These are phyloP conservation scores for Coelopa frigida DNA, from an alignment of 1,140 invertebrate species.

Conservation along the genomic window DNA sequence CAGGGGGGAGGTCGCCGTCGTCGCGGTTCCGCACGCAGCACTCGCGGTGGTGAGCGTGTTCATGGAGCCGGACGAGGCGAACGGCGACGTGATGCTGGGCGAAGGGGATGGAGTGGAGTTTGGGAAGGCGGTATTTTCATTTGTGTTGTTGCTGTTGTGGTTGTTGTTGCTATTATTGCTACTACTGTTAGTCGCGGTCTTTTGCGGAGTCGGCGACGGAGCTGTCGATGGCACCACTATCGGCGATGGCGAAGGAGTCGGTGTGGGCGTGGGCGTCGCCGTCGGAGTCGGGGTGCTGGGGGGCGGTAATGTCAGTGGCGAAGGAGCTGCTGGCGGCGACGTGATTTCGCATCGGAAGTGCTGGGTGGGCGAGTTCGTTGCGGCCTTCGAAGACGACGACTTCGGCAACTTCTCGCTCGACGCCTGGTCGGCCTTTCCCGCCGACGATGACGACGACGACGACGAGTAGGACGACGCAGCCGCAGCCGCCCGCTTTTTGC, in stretches of 20 bases:
- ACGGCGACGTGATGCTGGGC: too few relatives aligned
- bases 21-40: too few relatives aligned
- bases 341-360: constrained; percentile 13
- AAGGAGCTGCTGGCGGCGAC: constrained; percentile 12
- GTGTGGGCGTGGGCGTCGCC: not conserved
- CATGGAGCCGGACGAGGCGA: too few relatives aligned
- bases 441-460: not conserved
- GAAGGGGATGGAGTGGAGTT: not conserved
- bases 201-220: too few relatives aligned
- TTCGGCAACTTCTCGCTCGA: not conserved
- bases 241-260: constrained; percentile 20
- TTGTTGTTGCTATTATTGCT: constrained; percentile 8
- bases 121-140: too few relatives aligned
- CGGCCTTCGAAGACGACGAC: constrained; percentile 7
- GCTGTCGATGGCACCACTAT: constrained; percentile 25
- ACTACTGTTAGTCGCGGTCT: constrained; percentile 2
- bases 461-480: not conserved
- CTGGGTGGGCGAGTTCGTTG: constrained; percentile 2
- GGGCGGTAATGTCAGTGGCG: constrained; percentile 16
- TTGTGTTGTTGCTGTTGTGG: constrained; percentile 6
- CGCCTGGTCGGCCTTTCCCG: not conserved
- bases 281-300: constrained; percentile 3
- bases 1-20: too few relatives aligned
- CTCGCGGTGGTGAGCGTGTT: too few relatives aligned
- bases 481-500: constrained; percentile 35